Percentiles rank a stretch among this genome's conserved stretches.
phyloP scores from a whole-genome alignment of 2,113 vertebrate genomes.

The Oryzias javanicus region DNA sequence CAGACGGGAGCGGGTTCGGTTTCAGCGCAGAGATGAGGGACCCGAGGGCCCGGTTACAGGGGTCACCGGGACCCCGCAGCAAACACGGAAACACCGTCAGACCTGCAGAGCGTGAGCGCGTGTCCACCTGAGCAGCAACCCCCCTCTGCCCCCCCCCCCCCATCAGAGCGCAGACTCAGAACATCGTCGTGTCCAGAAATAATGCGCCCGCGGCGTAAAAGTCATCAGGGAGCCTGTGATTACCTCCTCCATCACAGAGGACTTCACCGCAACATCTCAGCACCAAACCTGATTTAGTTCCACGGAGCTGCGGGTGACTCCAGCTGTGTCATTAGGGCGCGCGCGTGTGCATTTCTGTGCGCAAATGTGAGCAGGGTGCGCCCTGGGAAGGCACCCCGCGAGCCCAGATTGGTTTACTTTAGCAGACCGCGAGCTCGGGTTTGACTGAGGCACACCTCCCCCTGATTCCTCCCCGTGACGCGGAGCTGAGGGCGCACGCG shows the following conservation, averaged over 20 bases:
- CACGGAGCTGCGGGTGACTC: slow-evolving; percentile 46
- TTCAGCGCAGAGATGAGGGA: slow-evolving; percentile 40
- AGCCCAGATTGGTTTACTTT: slow-evolving; percentile 29
- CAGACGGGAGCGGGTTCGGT: slow-evolving; percentile 33
- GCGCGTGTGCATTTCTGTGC: slow-evolving; percentile 37
- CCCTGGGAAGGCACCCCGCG: slow-evolving; percentile 45
- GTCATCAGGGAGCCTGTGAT: slow-evolving; percentile 17
- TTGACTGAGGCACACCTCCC: slow-evolving; percentile 41
- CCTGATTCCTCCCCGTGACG: slow-evolving; percentile 15
- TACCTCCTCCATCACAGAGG: slow-evolving; percentile 24
- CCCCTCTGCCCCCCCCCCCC: too few relatives aligned
- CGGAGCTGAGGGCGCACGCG: slow-evolving; percentile 2
- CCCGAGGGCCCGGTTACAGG: slow-evolving; percentile 45
- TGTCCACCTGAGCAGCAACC: too few relatives aligned
- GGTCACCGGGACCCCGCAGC: slow-evolving; percentile 40
- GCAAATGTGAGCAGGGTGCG: slow-evolving; percentile 41
- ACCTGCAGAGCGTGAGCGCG: too few relatives aligned
- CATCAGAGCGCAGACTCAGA: background rate
- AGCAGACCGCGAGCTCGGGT: slow-evolving; percentile 44
- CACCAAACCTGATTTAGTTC: slow-evolving; percentile 23
- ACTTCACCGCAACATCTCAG: slow-evolving; percentile 29
- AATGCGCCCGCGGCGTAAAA: slow-evolving; percentile 18
- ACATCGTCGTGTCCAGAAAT: slow-evolving; percentile 28
- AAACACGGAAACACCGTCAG: too few relatives aligned
- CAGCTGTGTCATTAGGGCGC: slow-evolving; percentile 68